Conservation (phyloP, 2,113 vertebrate genomes). For the Hystrix brachyura region DNA sequence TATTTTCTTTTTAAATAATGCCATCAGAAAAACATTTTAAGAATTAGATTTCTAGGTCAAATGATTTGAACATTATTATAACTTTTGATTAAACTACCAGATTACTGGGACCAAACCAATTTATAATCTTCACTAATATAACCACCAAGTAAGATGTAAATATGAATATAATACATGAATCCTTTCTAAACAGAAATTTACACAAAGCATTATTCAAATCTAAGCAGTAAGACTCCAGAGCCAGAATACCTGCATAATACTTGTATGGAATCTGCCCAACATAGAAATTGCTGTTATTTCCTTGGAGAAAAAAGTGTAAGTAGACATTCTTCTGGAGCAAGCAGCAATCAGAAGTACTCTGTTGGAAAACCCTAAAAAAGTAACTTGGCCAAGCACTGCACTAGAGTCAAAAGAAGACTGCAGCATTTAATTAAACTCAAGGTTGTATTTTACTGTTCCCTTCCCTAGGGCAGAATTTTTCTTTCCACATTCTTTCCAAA, state of each 20-base stretch:
- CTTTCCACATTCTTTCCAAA: constrained; percentile 26
- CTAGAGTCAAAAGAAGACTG: constrained; percentile 29
- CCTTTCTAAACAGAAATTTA: constrained; percentile 50
- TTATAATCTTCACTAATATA: constrained; percentile 48
- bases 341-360: constrained; percentile 38
- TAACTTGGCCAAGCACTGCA: neutral
- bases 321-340: constrained; percentile 51
- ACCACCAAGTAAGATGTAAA: constrained; percentile 9
- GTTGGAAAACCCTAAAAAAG: constrained; percentile 38
- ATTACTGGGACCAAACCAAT: constrained; percentile 44
- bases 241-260: constrained; percentile 32
- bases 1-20: constrained; percentile 6
- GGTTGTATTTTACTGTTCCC: neutral
- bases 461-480: constrained; percentile 20
- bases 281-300: constrained; percentile 43
- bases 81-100: constrained; percentile 49
- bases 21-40: constrained; percentile 56
- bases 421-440: constrained; percentile 61
- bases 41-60: constrained; percentile 56
- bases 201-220: constrained; percentile 15
- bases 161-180: constrained; percentile 11
- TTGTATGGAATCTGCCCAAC: constrained; percentile 26
- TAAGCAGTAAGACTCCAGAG: constrained; percentile 25
- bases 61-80: constrained; percentile 38
- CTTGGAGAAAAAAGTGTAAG: constrained; percentile 50